Base-by-base conservation (phyloP, 1,140 invertebrate species). In the Drosophila teissieri region DNA sequence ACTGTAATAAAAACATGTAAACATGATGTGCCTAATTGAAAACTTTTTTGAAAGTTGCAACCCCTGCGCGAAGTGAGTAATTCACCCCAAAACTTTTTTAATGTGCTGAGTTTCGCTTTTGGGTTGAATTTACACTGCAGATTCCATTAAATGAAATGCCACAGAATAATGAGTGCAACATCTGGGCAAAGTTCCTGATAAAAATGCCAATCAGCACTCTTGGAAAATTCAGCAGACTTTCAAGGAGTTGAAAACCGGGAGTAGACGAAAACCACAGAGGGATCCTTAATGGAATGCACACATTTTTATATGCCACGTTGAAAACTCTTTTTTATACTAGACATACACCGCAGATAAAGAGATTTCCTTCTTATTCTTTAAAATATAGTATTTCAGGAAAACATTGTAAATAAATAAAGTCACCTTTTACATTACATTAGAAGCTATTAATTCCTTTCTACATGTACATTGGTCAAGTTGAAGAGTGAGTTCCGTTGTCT, bases 1-100 rank as follows among this genome's bases (percentile, higher is more conserved):
- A 73, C 60, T 83, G 65, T 57, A 86, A 86, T 80, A 90, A 88
- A 90, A 80, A 39, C 65, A 68, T 68, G 62, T 46, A 53, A 70
- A 69, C 70, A 54, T 53, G 4, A 62, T 86, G 80, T 68, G 57
- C 53, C 51, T 86, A 86, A 78, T 85, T 78, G 60, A 78, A 63
- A 64, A 48, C 46, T 54, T 49, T 52, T 34, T 40, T 34, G 22
- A 39, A 52, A n/a, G 24, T 10, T 15, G 15, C 34, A 5, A 45
- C 31, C 61, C 56, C 69, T 61, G 63, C 53, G 61, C 36, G 19
- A 68, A 57, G 67, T 60, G 45, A 69, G 63, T 65, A 64, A 73
- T 70, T 58, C 19, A 85, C 34, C 51, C 27, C 51, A 2, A 52
- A 67, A 86, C 48, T 83, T 68, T 88, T 55, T 68, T 74, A 65